Percentiles rank a stretch among this genome's conserved stretches.
phyloP scores from a whole-genome alignment of 2,888 invertebrate species.

The Malthinus seriepunctatus region DNA sequence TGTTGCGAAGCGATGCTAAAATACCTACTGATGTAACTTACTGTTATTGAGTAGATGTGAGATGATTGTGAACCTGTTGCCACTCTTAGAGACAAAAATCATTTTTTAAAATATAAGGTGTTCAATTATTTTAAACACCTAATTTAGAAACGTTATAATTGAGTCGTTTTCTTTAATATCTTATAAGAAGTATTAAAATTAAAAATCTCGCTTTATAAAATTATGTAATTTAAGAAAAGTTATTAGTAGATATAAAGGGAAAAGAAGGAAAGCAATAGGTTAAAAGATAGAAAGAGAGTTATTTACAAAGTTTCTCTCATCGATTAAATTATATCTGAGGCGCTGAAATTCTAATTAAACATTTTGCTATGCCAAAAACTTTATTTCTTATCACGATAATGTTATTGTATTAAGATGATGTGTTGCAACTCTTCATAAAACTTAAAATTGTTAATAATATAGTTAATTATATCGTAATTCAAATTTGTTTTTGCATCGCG shows the following conservation, averaged over 20 bases:
- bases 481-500: conserved; percentile 4
- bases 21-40: no score
- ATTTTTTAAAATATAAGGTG: no score
- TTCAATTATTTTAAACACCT: conserved; percentile 6
- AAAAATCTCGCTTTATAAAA: not conserved
- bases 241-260: not conserved
- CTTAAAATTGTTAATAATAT: conserved; percentile 1
- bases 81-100: no score
- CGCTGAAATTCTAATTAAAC: conserved; percentile 16
- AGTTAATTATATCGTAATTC: conserved; percentile 4
- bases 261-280: not conserved
- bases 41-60: no score
- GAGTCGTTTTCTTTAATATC: conserved; percentile 8
- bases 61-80: no score
- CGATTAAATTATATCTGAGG: conserved; percentile 17
- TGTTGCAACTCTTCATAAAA: not conserved
- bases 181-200: conserved; percentile 9
- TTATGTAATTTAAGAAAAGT: conserved; percentile 13
- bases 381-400: conserved; percentile 8
- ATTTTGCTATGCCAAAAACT: conserved; percentile 9
- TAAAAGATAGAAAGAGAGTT: conserved; percentile 2
- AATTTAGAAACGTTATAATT: conserved; percentile 7
- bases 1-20: no score
- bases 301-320: conserved; percentile 16
- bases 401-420: conserved; percentile 8